phyloP scores from a whole-genome alignment of 1,140 invertebrate genomes.

The Drosophila truncata region DNA sequence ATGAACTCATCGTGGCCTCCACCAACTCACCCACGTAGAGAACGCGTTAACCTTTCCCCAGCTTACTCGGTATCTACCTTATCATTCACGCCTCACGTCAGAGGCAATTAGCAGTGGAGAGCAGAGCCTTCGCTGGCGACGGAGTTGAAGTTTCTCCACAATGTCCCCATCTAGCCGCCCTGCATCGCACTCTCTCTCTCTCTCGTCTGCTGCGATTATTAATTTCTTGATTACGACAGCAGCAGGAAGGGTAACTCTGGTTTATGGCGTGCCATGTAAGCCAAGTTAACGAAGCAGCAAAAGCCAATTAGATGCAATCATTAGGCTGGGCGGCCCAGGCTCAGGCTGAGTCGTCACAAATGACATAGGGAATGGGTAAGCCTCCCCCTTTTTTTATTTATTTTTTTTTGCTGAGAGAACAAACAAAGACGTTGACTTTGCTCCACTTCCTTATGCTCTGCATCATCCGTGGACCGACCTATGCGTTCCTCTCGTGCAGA shows the following conservation, averaged over 20 bases:
- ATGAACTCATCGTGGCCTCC: slow-evolving; percentile 54
- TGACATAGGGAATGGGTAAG: slow-evolving; percentile 39
- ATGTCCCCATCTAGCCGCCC: slow-evolving; percentile 27
- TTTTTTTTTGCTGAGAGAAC: slow-evolving; percentile 10
- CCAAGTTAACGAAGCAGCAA: slow-evolving; percentile 82
- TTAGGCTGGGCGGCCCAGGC: slow-evolving; percentile 35
- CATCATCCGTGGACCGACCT: slow-evolving; percentile 41
- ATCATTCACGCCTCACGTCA: slow-evolving; percentile 80
- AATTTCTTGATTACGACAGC: slow-evolving; percentile 77
- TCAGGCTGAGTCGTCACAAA: slow-evolving; percentile 36
- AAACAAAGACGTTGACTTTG: slow-evolving; percentile 62
- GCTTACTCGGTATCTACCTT: slow-evolving; percentile 33
- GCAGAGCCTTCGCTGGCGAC: slow-evolving; percentile 30
- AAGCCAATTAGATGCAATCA: slow-evolving; percentile 82
- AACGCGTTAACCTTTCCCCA: slow-evolving; percentile 38
- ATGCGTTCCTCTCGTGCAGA: slow-evolving; percentile 6
- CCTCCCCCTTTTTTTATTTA: slow-evolving; percentile 5
- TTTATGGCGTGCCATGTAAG: slow-evolving; percentile 67
- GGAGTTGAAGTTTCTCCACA: slow-evolving; percentile 5
- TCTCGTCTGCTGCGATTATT: slow-evolving; percentile 73
- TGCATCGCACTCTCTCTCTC: slow-evolving; percentile 30
- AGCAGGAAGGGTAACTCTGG: slow-evolving; percentile 37
- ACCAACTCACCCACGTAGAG: slow-evolving; percentile 59
- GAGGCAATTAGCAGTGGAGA: slow-evolving; percentile 69
- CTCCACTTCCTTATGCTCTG: neutral